These are phyloP conservation scores for Arenaria interpres DNA, from an alignment of 2,113 vertebrate genomes.

Conservation along the genomic window DNA sequence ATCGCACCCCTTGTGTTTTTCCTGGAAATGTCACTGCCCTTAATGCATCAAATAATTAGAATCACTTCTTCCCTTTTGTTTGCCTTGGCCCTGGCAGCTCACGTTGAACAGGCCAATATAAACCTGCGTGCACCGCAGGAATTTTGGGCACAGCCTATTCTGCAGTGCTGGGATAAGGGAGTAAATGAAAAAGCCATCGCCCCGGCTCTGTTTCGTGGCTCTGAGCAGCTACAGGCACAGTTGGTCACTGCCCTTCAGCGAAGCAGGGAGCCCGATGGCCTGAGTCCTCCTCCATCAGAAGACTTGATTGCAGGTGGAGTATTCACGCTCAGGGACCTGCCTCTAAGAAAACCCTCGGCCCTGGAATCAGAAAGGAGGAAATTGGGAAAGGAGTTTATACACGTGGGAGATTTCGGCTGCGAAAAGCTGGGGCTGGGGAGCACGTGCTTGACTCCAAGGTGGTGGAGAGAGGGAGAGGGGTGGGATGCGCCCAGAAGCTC, in stretches of 20 bases:
- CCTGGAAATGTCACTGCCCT: neutral
- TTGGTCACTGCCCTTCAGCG: neutral
- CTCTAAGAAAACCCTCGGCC: neutral
- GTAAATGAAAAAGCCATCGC: neutral
- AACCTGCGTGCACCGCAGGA: neutral
- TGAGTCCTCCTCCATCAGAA: neutral
- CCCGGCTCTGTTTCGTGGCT: neutral
- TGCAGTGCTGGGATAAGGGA: neutral
- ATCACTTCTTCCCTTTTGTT: conserved; percentile 27
- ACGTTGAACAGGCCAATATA: neutral
- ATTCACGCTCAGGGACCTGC: accelerated
- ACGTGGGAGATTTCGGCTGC: neutral
- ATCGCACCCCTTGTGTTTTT: neutral
- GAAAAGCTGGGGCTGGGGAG: neutral
- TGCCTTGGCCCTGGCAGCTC: conserved; percentile 4
- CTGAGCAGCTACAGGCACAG: accelerated
- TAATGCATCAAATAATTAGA: neutral
- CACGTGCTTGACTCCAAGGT: accelerated
- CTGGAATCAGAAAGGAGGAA: neutral
- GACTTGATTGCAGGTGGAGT: too few relatives aligned
- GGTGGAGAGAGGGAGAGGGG: neutral
- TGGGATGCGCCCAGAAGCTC: neutral
- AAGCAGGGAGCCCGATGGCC: accelerated
- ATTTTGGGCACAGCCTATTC: neutral
- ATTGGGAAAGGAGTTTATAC: neutral